Evolutionary conservation across 2,797 vertebrate genomes (phyloP), one percentile per base, ranked within the genome.

Genomic region (Pantherophis vulpinus): DNA sequence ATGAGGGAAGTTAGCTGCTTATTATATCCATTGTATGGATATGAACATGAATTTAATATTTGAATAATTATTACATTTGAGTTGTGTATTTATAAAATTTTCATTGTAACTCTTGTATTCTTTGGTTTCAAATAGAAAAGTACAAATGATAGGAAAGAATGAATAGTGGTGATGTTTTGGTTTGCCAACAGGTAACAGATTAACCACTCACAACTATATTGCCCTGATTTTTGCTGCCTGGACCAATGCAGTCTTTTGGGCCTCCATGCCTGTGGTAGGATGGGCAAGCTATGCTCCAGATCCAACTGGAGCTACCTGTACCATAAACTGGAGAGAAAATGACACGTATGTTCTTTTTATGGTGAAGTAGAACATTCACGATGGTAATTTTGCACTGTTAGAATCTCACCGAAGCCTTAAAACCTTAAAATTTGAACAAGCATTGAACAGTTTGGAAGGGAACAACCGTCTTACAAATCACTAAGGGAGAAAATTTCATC

Each of bases 221-320:
- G n/a, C 97, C 47, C 97, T 99, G 42, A 99, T 99, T 92, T 94
- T 98, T 94, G 98, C 98, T 54, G 99, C 99, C 1, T 99, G 99
- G 99, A 96, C 98, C 66, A 99, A 99, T 90, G 99, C 99, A 1
- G 95, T 99, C 20, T 99, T 99, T 95, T 99, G 99, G 99, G 98
- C 98, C 89, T 98, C 98, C 59, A 98, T 99, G 99, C 99, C 99
- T 0, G 79, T 98, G 1, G 79, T 98, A 56, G 99, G 99, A 90
- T 99, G 99, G 99, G 98, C 99, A 55, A 97, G 98, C 94, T 99
- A 99, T 0, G 99, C 98, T 91, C 99, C 99, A 0, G 99, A 99
- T 95, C 99, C 99, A 0, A 99, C 99, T 0, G 99, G 99, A 94
- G 99, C 99, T 16, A 99, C 99, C 0, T 99, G 99, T 96, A 99